Evolutionary conservation across 2,888 invertebrate genomes (phyloP), one percentile per base, ranked within the genome.

Genomic region (Eumerus sabulonum): DNA sequence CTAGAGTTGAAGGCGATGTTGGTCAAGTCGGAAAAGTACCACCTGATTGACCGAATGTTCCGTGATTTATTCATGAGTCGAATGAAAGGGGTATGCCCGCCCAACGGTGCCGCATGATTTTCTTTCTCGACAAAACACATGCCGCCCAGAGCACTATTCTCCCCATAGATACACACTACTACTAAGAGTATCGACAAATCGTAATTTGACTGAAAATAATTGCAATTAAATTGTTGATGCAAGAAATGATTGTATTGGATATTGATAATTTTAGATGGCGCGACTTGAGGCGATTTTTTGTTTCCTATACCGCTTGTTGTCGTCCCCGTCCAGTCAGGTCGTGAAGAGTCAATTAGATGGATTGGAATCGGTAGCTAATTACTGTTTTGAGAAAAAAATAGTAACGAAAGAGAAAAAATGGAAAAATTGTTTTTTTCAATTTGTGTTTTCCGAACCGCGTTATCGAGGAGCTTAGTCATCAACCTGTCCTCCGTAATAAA

Each of bases 241-340:
- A 79, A 73, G 73, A 53, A 73, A 59, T 74, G 67, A 79, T 74
- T 68, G 77, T 73, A 79, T 74, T 68, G 77, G 68, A 77, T 68
- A 73, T 73, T 68, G 64, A 70, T 79, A 79, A 74, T 79, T 77
- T 54, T 38, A 12, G 48, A 50, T 47, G 54, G 36, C 36, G 63
- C 57, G 57, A 60, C 38, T 35, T 60, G 62, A 40, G 57, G 70
- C 56, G 59, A 63, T 9, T 40, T 40, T 40, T 40, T 40, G 3
- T 40, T 40, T 9, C 2, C 9, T 40, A n/a, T 40, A n/a, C n/a
- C n/a, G n/a, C n/a, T n/a, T n/a, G n/a, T 36, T 51, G 57, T 56
- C 50, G 48, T 60, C 36, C 16, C 40, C 18, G 27, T 45, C 11
- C 11, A n/a, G 27, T 14, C 18, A 66, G 44, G 45, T 77, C 57